These are phyloP conservation scores for Heliothis virescens DNA, from an alignment of 1,140 invertebrate genomes.

Conservation along the genomic window DNA sequence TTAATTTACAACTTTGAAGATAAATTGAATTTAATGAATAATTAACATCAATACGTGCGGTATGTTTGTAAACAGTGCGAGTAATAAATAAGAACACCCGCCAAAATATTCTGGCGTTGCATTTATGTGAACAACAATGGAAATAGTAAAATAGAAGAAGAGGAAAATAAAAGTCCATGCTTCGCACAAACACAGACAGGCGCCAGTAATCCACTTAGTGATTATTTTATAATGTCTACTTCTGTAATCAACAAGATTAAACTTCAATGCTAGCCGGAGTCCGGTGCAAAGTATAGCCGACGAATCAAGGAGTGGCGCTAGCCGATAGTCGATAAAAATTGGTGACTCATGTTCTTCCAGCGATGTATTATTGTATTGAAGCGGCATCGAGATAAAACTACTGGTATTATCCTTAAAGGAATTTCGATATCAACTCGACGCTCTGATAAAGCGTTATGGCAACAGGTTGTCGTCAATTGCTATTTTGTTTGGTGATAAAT, in stretches of 20 bases:
- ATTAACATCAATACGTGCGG: neutral
- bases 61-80: neutral
- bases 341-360: slow-evolving; percentile 47
- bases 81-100: slow-evolving; percentile 4
- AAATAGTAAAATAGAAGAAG: slow-evolving; percentile 31
- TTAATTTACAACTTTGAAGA: neutral
- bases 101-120: neutral
- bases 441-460: slow-evolving; percentile 50
- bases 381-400: slow-evolving; percentile 48
- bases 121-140: neutral
- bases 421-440: slow-evolving; percentile 51
- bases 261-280: slow-evolving; percentile 47
- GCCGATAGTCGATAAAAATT: slow-evolving; percentile 59
- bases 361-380: slow-evolving; percentile 47
- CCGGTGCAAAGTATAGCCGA: slow-evolving; percentile 41
- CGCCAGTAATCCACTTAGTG: slow-evolving; percentile 48
- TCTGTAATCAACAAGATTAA: slow-evolving; percentile 56
- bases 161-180: slow-evolving; percentile 19
- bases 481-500: slow-evolving; percentile 49
- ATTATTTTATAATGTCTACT: slow-evolving; percentile 49
- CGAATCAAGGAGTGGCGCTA: slow-evolving; percentile 66
- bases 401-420: slow-evolving; percentile 51
- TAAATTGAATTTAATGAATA: neutral
- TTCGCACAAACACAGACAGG: slow-evolving; percentile 36
- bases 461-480: slow-evolving; percentile 57